These are phyloP conservation scores for Drosophila histrio DNA, from an alignment of 2,888 invertebrate genomes.

Conservation along the genomic window DNA sequence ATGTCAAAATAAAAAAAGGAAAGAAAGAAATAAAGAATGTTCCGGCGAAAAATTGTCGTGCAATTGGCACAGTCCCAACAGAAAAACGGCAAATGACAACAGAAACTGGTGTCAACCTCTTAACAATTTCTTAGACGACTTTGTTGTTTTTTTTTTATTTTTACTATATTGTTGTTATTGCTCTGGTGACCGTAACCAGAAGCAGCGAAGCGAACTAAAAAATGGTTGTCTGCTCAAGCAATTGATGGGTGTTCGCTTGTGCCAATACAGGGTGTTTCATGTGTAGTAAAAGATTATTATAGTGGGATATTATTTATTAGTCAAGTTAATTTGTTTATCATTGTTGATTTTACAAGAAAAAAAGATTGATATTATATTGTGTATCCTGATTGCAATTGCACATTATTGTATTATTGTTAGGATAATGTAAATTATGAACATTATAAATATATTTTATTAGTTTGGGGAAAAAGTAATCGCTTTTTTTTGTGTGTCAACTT, in stretches of 20 bases:
- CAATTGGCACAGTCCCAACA: constrained; percentile 58
- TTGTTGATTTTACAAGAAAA: too few species aligned
- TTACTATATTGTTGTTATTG: constrained; percentile 24
- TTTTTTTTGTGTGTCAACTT: too few species aligned
- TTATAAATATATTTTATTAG: too few species aligned
- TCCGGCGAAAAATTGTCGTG: constrained; percentile 28
- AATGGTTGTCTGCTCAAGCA: constrained; percentile 39
- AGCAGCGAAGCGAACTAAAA: constrained; percentile 35
- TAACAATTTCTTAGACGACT: constrained; percentile 22
- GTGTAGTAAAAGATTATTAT: too few species aligned
- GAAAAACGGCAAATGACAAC: constrained; percentile 50
- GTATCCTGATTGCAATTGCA: too few species aligned
- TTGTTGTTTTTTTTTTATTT: constrained; percentile 6
- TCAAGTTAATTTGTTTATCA: too few species aligned
- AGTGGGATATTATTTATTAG: too few species aligned
- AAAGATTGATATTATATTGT: too few species aligned
- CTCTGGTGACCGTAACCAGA: constrained; percentile 40
- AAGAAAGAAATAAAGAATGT: constrained; percentile 19
- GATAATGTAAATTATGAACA: too few species aligned
- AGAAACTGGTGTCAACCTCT: constrained; percentile 61
- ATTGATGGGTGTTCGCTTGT: constrained; percentile 37
- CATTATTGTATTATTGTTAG: too few species aligned
- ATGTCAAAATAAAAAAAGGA: constrained; percentile 3
- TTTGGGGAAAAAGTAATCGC: too few species aligned
- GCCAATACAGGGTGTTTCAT: constrained; percentile 39